Base-by-base conservation (phyloP, 2,888 invertebrate species). In the Aricia artaxerxes region DNA sequence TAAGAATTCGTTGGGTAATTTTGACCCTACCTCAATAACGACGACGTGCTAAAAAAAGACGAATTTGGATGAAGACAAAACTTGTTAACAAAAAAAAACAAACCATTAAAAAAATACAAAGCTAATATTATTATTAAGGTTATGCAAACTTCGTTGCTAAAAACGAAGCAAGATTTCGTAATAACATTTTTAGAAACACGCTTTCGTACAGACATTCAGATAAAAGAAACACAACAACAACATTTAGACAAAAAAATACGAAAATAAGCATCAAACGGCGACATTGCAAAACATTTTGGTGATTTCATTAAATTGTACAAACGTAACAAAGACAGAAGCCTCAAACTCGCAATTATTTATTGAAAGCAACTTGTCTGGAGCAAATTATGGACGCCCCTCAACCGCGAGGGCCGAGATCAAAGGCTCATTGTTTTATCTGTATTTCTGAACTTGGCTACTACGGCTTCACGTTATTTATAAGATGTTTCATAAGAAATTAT, bases 401-500 rank as follows among this genome's bases (percentile, higher is more conserved):
- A 91, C 87, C 87, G 87, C 83, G 80, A 84, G 87, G 91, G 91
- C 89, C 83, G 83, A 85, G 89, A 91, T 92, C 92, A 92, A 92
- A 91, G 88, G 44, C 69, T 13, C 60, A 60, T 78, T 73, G 61
- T 72, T 24, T 69, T 49, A 35, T 69, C 69, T 69, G 69, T 69
- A 38, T 31, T 69, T 31, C 31, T 64, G 31, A 64, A 64, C 31
- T 64, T 11, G 9, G 4, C 31, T 64, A 3, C 31, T 64, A 31
- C 9, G 64, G 64, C 31, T 64, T 64, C 64, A 11, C 9, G 31
- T 64, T 64, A 64, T 31, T 64, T 64, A 11, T 64, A 64, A 64
- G 24, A 64, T 64, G 64, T 64, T 64, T 64, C 64, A 64, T 64
- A 64, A 64, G 64, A 61, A 60, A 61, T 64, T 31, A 4, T 64